Evolutionary conservation across 2,113 vertebrate species (phyloP).

Genomic region (Sterna hirundo): DNA sequence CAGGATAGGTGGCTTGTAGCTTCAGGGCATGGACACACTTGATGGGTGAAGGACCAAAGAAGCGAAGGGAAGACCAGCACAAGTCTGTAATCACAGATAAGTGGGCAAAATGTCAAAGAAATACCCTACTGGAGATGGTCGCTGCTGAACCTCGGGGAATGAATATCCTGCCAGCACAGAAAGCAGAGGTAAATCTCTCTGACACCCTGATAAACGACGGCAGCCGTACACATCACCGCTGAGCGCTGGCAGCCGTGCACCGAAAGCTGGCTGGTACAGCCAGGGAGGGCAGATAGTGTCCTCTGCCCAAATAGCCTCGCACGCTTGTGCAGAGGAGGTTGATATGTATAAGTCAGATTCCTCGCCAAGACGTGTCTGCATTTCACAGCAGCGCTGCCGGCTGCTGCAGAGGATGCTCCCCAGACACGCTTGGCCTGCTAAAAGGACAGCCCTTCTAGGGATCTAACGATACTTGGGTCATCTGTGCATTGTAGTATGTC

Average conservation of each 20-base stretch:
- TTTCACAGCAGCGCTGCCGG: neutral
- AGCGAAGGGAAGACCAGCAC: neutral
- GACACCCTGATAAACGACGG: neutral
- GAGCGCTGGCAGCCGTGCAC: neutral
- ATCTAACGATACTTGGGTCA: no score
- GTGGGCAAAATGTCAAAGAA: conserved; percentile 19
- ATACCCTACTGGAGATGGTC: neutral
- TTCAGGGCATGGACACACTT: neutral
- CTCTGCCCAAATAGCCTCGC: neutral
- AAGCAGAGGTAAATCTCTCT: conserved; percentile 21
- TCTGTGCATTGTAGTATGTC: neutral
- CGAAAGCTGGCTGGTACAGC: neutral
- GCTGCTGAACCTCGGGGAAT: neutral
- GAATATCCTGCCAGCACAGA: neutral
- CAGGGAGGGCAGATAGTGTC: neutral
- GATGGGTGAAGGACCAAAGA: neutral
- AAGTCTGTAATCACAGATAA: neutral
- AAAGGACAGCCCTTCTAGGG: neutral
- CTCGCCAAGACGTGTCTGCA: fast-evolving
- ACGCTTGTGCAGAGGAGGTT: neutral
- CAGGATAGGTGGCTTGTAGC: neutral
- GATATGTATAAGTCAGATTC: neutral
- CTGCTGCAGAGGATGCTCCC: neutral
- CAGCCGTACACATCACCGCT: neutral
- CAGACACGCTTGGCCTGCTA: neutral